Evolutionary conservation across 2,888 invertebrate species (phyloP).

Genomic region (Cephus sareptanus): DNA sequence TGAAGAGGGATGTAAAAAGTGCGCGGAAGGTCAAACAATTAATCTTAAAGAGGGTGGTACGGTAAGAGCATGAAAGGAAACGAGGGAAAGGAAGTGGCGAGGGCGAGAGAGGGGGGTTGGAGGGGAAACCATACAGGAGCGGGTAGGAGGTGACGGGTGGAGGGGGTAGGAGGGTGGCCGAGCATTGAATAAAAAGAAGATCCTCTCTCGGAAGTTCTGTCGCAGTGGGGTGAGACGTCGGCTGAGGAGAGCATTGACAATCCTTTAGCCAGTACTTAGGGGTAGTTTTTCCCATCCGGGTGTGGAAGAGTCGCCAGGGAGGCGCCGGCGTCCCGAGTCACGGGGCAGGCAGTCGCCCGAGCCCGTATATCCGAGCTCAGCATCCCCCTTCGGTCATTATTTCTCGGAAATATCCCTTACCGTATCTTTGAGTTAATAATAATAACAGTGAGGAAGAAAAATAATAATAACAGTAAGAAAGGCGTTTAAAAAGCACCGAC

Average conservation of each 20-base stretch:
- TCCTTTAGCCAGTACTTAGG: conserved; percentile 52
- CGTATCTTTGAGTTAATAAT: not conserved
- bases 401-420: not conserved
- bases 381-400: not conserved
- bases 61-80: not conserved
- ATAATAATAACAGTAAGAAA: not conserved
- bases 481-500: not conserved
- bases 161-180: not conserved
- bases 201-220: conserved; percentile 38
- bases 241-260: conserved; percentile 47
- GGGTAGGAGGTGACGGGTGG: not conserved
- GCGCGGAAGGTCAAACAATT: conserved; percentile 34
- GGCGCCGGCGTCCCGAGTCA: not conserved
- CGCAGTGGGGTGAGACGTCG: conserved; percentile 27
- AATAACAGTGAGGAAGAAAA: not conserved
- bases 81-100: not conserved
- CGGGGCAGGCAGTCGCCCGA: not conserved
- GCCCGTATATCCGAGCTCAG: not conserved
- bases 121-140: not conserved
- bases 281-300: conserved; percentile 35
- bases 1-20: not conserved
- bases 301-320: conserved; percentile 2
- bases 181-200: conserved; percentile 2
- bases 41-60: conserved; percentile 23
- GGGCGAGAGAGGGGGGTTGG: not conserved